Base-by-base conservation (phyloP, 2,797 vertebrate species). In the Sebastolobus alascanus region DNA sequence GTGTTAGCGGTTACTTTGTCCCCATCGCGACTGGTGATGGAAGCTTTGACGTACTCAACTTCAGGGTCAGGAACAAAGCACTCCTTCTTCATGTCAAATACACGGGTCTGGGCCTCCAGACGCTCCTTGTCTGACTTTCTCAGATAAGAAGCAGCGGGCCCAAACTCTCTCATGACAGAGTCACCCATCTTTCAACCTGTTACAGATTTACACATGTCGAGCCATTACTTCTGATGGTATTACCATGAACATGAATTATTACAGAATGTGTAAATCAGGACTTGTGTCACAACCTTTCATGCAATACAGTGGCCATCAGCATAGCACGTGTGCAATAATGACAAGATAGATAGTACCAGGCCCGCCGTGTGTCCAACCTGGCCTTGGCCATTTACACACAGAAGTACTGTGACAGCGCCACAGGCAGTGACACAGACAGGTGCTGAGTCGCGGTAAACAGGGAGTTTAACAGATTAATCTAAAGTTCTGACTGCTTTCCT, bases 1-100 rank as follows among this genome's bases (percentile, higher is more conserved):
- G 96, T 97, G 1, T 97, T 75, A 0, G 74, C 97, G 0, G 97
- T 98, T 93, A 95, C 87, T 87, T 96, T 97, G 85, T 96, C 96
- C 76, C 97, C 97, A 0, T 98, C 97, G 27, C 96, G 95, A 85
- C 92, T 96, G n/a, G 77, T 0, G 3, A 98, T 29, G 9, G 93
- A 89, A 25, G 95, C 97, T 73, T 97, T 98, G 40, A 97, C 92
- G 0, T 83, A 97, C 79, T 98, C 97, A 20, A 96, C 94, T 72
- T 96, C 97, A 27, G 94, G 83, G 79, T 98, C 97, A 0, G 95
- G 95, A n/a, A 98, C 96, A 0, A 97, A 98, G 52, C 97, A 96
- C 8, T 97, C 96, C 79, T 96, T 97, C 93, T 98, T 98, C 93
- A 98, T 94, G 89, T 98, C 97, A 1, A 98, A 98, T 16, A 86